These are phyloP conservation scores for Megastigmus dorsalis DNA, from an alignment of 2,888 invertebrate species.

Conservation along the genomic window DNA sequence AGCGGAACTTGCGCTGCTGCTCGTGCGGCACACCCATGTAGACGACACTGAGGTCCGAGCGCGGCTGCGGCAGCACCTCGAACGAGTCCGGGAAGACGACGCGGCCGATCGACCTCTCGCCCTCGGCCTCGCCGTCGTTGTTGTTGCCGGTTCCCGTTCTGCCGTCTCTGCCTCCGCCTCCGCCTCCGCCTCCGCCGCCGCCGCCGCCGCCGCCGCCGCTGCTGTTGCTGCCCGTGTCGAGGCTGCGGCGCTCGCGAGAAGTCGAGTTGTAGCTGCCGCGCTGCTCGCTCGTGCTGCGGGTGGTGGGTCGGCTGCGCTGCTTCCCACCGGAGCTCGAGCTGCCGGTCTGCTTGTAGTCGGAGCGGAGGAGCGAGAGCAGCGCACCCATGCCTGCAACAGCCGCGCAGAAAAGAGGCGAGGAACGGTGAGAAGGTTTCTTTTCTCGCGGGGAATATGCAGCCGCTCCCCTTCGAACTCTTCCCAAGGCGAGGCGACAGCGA, in stretches of 20 bases:
- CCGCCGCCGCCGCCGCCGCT: constrained; percentile 58
- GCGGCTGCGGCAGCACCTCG: constrained; percentile 72
- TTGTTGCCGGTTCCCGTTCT: no score
- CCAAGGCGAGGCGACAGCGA: background rate
- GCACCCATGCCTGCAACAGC: constrained; percentile 73
- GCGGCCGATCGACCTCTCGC: constrained; percentile 63
- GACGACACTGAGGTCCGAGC: constrained; percentile 69
- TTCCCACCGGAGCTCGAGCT: background rate
- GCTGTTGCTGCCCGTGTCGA: constrained; percentile 51
- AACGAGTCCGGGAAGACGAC: constrained; percentile 73
- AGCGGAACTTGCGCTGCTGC: constrained; percentile 82
- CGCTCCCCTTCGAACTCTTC: background rate
- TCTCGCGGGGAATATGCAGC: background rate
- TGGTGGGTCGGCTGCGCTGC: constrained; percentile 50
- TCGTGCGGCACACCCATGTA: constrained; percentile 76
- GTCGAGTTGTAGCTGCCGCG: constrained; percentile 13
- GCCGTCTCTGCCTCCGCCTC: constrained; percentile 29
- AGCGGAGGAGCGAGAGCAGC: constrained; percentile 68
- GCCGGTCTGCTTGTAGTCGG: constrained; percentile 68
- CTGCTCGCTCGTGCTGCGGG: constrained; percentile 50
- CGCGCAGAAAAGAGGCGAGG: constrained; percentile 47
- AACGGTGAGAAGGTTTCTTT: constrained; percentile 15
- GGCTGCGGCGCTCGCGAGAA: constrained; percentile 30
- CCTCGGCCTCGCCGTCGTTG: constrained; percentile 51
- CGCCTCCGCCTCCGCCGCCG: constrained; percentile 47